Percentiles rank a stretch among this genome's conserved stretches.
These are phyloP conservation scores for Forbesichthys papilliferus DNA, from an alignment of 2,113 vertebrate genomes.

Conservation along the genomic window DNA sequence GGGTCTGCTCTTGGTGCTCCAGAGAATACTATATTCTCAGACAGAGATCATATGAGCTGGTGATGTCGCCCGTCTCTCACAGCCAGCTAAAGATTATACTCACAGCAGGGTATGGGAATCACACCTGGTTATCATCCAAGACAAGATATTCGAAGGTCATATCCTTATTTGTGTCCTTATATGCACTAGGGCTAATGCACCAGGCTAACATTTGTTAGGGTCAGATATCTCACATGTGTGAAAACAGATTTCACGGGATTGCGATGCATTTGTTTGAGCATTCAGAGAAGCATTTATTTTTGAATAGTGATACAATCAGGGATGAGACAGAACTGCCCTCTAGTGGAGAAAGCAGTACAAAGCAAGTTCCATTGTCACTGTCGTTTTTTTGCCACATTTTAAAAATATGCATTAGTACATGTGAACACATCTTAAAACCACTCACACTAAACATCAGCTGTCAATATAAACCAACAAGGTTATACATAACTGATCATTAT, in stretches of 20 bases:
- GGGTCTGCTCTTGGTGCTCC: background rate
- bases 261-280: background rate
- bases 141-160: background rate
- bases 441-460: no score
- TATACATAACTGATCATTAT: no score
- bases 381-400: background rate
- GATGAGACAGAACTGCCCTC: conserved; percentile 34
- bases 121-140: background rate
- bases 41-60: conserved; percentile 1
- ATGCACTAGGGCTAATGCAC: no score
- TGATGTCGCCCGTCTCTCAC: background rate
- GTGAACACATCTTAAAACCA: no score
- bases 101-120: background rate
- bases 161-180: no score
- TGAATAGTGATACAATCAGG: background rate
- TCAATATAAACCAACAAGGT: no score
- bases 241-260: background rate
- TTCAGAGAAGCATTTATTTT: background rate
- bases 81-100: background rate
- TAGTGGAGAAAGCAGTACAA: conserved; percentile 35
- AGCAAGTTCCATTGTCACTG: background rate
- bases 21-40: conserved; percentile 12
- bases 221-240: no score
- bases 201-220: no score
- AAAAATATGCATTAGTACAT: no score